Base-by-base conservation (phyloP, 2,888 invertebrate species). In the Nemurella pictetii region DNA sequence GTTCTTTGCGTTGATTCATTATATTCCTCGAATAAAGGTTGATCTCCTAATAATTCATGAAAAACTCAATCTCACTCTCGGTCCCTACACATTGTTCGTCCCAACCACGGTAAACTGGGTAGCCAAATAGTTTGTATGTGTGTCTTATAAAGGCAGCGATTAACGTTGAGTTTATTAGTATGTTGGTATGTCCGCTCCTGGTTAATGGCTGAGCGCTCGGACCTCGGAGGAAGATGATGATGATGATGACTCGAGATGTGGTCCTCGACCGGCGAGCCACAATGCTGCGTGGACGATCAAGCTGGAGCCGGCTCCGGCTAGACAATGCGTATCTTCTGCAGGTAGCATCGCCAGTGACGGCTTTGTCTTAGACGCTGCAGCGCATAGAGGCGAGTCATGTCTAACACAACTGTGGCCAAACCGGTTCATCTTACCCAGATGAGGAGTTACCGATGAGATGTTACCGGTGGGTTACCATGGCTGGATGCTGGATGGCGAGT, bases 261-360 rank as follows among this genome's bases (percentile, higher is more conserved):
- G n/a, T n/a, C n/a, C 75, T 75, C 75, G 75, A n/a, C n/a, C n/a
- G n/a, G 4, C 74, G 74, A 7, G 74, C n/a, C 35, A 15, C 25
- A n/a, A 75, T 75, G 75, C 28, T 75, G 26, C 28, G 25, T 9
- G 4, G 75, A 2, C 2, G 75, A 75, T 30, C 28, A 15, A 28
- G 78, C 12, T 3, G 12, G 78, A 5, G n/a, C 5, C 9, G 74
- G 4, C 12, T n/a, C 9, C 28, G 75, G 28, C 78, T 15, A 78
- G 78, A 78, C 78, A 78, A 29, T 78, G 78, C 78, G 78, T 78
- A 78, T 78, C 78, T 78, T 78, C 30, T n/a, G 26, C 78, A 78
- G 78, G 78, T 78, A 78, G 78, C 78, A 28, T 55, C 29, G 78
- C 30, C 78, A 78, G n/a, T 78, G 78, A 78, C 78, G 78, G 78